phyloP scores from a whole-genome alignment of 2,113 vertebrate genomes.

The Dicerorhinus sumatrensis region DNA sequence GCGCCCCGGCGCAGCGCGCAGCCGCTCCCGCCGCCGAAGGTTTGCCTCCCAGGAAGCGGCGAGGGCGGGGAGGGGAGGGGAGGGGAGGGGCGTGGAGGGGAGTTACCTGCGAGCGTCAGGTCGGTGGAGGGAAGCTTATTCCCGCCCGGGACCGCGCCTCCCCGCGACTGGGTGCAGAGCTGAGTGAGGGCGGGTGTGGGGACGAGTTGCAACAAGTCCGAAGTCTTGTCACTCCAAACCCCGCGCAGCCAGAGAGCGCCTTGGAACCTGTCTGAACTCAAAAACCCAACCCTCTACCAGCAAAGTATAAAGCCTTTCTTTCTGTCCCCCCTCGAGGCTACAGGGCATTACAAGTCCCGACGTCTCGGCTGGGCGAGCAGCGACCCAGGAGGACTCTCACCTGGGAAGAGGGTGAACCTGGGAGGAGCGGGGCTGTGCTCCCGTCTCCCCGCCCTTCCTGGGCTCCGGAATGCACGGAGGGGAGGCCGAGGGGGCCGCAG shows the following conservation, averaged over 20 bases:
- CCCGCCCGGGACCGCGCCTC: constrained; percentile 30
- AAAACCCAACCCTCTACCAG: constrained; percentile 84
- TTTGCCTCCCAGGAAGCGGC: constrained; percentile 58
- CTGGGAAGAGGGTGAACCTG: background rate
- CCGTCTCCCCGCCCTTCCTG: rapidly evolving
- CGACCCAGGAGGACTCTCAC: background rate
- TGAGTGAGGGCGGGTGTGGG: constrained; percentile 88
- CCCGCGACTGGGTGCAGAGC: background rate
- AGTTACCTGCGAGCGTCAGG: constrained; percentile 66
- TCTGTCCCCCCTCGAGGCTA: background rate
- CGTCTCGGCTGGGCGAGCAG: background rate
- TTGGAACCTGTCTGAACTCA: constrained; percentile 90
- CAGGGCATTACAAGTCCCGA: background rate
- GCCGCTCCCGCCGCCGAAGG: background rate
- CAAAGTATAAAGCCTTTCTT: constrained; percentile 18
- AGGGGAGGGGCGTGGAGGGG: background rate
- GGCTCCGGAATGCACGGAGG: background rate
- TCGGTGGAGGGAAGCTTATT: background rate
- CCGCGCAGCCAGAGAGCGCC: constrained; percentile 78
- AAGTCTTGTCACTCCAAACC: constrained; percentile 82
- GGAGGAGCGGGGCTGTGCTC: too few species aligned
- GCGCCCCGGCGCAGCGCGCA: background rate
- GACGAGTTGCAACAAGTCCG: constrained; percentile 92
- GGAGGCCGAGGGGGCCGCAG: background rate
- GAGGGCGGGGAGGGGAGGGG: background rate